Percentiles rank a stretch among this genome's conserved stretches.
Evolutionary conservation across 1,140 invertebrate genomes (phyloP).

Genomic region (Tachypleus tridentatus): DNA sequence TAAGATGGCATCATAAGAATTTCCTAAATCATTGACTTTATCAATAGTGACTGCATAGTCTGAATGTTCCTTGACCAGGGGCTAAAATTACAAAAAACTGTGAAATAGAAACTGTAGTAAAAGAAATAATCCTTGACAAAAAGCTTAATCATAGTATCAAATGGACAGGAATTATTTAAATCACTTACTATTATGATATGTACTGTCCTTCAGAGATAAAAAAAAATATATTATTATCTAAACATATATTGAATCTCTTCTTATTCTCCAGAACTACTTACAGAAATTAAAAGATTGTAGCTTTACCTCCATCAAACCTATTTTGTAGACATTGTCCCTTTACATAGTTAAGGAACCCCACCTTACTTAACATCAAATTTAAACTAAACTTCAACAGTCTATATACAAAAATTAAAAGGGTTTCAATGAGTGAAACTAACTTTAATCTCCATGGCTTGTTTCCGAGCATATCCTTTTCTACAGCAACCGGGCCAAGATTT

Average conservation of each 20-base stretch:
- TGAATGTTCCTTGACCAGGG: slow-evolving; percentile 75
- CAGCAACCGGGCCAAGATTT: slow-evolving; percentile 63
- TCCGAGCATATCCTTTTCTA: slow-evolving; percentile 73
- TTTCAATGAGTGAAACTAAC: slow-evolving; percentile 25
- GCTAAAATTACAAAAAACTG: slow-evolving; percentile 35
- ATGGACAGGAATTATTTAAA: neutral
- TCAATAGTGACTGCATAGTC: slow-evolving; percentile 76
- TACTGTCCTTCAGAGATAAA: too few species aligned
- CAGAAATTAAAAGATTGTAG: too few species aligned
- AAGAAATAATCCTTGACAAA: neutral
- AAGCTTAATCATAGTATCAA: neutral
- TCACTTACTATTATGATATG: too few species aligned
- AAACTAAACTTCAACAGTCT: neutral
- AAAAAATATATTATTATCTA: too few species aligned
- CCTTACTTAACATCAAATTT: neutral
- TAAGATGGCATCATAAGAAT: slow-evolving; percentile 65
- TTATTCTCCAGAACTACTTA: too few species aligned
- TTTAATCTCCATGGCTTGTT: slow-evolving; percentile 73
- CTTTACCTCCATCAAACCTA: too few species aligned
- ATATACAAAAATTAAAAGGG: neutral
- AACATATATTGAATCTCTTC: too few species aligned
- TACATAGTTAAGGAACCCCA: too few species aligned
- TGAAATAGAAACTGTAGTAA: neutral
- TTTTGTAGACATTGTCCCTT: too few species aligned
- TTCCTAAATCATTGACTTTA: slow-evolving; percentile 80